A percentile compares a stretch with the other conserved stretches of the same genome.
phyloP scores from a whole-genome alignment of 2,113 vertebrate genomes.

The Engraulis encrasicolus region DNA sequence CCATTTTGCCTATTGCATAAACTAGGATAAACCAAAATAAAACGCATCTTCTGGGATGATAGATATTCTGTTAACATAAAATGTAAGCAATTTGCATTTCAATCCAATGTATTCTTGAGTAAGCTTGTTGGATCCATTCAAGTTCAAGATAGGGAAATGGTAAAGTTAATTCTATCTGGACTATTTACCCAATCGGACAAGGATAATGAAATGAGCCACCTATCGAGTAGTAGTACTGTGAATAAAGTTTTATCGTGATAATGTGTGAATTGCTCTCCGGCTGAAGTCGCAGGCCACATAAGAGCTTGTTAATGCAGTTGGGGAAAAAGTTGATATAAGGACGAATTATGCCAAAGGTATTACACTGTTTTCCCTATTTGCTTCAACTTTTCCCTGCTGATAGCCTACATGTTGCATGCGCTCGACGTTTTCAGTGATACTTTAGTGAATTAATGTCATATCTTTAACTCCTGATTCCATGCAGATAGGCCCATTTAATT shows the following conservation, averaged over 20 bases:
- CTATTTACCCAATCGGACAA: neutral
- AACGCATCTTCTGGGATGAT: neutral
- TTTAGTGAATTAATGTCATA: neutral
- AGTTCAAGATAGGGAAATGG: constrained; percentile 30
- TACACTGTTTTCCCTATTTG: neutral
- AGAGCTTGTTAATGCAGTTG: neutral
- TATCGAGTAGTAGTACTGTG: neutral
- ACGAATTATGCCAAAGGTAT: neutral
- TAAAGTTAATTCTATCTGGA: neutral
- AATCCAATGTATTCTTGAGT: neutral
- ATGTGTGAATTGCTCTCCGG: neutral
- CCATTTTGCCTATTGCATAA: constrained; percentile 25
- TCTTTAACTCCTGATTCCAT: neutral
- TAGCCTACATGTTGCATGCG: neutral
- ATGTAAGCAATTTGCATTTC: neutral
- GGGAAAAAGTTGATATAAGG: neutral
- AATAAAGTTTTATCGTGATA: neutral
- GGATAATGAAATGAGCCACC: neutral
- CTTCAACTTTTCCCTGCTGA: neutral
- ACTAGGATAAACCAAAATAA: constrained; percentile 21
- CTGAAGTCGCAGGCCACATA: neutral
- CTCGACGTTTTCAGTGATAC: neutral
- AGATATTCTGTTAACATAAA: neutral
- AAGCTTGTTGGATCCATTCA: constrained; percentile 21
- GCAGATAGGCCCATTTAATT: neutral